Evolutionary conservation across 2,888 invertebrate genomes (phyloP).

Genomic region (Aleiodes testaceus): DNA sequence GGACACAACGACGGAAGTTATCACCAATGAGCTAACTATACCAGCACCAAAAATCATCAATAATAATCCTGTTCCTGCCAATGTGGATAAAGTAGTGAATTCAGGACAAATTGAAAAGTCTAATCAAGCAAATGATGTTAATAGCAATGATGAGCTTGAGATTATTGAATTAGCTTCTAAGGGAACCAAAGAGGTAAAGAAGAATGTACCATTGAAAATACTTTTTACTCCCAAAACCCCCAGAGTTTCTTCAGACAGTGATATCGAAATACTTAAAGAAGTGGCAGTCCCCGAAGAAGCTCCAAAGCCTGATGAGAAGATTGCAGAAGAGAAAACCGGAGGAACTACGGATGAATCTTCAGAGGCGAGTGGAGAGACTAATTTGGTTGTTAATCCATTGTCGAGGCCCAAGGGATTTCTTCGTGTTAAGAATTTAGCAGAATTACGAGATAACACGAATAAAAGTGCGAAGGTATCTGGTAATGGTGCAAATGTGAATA

Average conservation of each 20-base stretch:
- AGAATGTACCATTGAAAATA: background rate
- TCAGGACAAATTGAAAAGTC: no score
- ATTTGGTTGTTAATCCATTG: background rate
- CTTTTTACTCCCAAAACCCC: background rate
- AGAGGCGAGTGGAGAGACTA: background rate
- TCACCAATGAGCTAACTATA: background rate
- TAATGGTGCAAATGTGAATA: background rate
- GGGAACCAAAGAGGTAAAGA: background rate
- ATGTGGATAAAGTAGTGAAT: no score
- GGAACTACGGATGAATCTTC: background rate
- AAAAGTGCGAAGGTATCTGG: background rate
- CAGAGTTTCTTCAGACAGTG: background rate
- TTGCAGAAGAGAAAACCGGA: background rate
- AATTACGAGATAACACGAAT: constrained; percentile 46
- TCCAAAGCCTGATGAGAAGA: background rate
- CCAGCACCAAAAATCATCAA: background rate
- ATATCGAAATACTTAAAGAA: constrained; percentile 2
- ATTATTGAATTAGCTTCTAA: background rate
- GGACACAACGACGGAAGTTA: background rate
- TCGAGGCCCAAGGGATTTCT: constrained; percentile 48
- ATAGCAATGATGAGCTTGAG: no score
- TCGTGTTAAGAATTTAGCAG: constrained; percentile 53
- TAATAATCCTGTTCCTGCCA: no score
- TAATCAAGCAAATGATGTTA: no score
- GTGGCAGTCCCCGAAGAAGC: background rate